phyloP scores from a whole-genome alignment of 2,113 vertebrate species.

The Columba livia region DNA sequence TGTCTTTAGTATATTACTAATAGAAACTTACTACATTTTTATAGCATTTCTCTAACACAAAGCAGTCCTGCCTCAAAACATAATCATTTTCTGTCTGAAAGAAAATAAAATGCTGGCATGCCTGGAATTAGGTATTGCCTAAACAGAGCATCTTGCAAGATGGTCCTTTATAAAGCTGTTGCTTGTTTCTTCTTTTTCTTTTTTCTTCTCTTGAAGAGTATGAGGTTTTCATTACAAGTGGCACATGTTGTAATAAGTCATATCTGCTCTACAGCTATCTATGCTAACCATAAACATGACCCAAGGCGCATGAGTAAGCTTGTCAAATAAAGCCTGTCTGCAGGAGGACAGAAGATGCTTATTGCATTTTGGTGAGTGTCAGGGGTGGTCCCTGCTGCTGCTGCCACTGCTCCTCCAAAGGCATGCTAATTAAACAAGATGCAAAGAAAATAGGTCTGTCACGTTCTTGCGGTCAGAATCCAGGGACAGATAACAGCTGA shows the following conservation, averaged over 20 bases:
- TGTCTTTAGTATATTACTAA: not conserved
- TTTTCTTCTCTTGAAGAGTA: not conserved
- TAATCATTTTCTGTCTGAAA: not conserved
- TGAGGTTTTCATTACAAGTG: conserved; percentile 54
- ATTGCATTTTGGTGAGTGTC: conserved; percentile 3
- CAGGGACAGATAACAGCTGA: not conserved
- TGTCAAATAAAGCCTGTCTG: conserved; percentile 32
- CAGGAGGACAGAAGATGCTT: not conserved
- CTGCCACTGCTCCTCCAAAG: not conserved
- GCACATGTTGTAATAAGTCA: conserved; percentile 46
- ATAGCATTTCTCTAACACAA: not conserved
- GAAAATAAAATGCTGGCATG: not conserved
- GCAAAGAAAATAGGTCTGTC: not conserved
- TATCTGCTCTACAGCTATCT: conserved; percentile 28
- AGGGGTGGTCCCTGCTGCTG: not conserved
- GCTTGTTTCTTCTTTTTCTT: not conserved
- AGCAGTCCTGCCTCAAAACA: not conserved
- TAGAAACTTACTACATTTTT: not conserved
- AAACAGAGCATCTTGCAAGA: not conserved
- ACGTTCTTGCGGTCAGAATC: not conserved
- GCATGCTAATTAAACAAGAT: conserved; percentile 13
- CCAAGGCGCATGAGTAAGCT: conserved; percentile 12
- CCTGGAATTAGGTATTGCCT: not conserved
- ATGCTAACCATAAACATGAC: conserved; percentile 12
- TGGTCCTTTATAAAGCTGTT: conserved; percentile 1